Conservation (phyloP, 23 tunicate genomes). For the Trididemnum miniatum region DNA sequence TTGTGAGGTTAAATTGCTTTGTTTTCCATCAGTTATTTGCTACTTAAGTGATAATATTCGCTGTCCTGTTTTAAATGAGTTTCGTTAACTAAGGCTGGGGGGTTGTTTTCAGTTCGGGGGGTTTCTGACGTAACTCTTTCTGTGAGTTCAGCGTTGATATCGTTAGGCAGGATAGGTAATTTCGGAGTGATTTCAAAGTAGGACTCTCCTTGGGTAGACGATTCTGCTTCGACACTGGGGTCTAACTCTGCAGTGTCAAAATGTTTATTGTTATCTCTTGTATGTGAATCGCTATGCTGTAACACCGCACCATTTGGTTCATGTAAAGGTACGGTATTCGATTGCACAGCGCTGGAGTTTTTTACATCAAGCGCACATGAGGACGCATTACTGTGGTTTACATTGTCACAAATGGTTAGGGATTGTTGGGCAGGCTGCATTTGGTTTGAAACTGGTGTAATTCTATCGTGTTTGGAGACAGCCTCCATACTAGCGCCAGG, state of each 20-base stretch:
- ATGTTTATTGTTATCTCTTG: not conserved
- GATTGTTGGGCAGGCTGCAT: not conserved
- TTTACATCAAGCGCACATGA: not conserved
- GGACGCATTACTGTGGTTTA: not conserved
- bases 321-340: not conserved
- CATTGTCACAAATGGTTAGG: not conserved
- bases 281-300: not conserved
- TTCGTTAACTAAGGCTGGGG: too few relatives aligned
- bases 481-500: not conserved
- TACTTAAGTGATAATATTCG: too few relatives aligned
- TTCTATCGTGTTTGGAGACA: not conserved
- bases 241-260: not conserved
- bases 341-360: not conserved
- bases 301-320: not conserved
- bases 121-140: too few relatives aligned
- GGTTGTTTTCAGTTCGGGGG: too few relatives aligned
- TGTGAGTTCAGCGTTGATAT: too few relatives aligned
- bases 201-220: too few relatives aligned
- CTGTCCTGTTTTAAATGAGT: not conserved
- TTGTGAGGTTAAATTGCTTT: too few relatives aligned
- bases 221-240: too few relatives aligned
- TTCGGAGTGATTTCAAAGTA: conserved; percentile 12
- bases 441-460: not conserved
- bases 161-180: too few relatives aligned
- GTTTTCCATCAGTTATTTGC: too few relatives aligned